Percentiles rank a stretch among this genome's conserved stretches.
Conservation (phyloP, 2,797 vertebrate genomes). For the Pithecia hirsuta region DNA sequence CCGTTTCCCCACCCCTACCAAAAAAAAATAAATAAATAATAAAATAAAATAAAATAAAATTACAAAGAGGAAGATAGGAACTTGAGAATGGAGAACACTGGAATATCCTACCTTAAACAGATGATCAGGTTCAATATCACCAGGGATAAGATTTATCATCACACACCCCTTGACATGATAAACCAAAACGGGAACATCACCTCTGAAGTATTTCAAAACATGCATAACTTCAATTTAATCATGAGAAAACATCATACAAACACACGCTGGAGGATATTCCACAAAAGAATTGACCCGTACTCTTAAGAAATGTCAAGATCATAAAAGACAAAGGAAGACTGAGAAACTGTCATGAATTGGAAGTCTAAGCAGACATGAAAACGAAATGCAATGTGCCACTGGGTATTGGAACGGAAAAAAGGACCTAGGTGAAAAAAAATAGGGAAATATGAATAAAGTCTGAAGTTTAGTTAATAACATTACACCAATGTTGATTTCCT, state of each 20-base stretch:
- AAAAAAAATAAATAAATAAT: too few relatives aligned
- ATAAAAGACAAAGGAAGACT: background rate
- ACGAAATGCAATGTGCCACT: background rate
- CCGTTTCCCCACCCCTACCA: too few relatives aligned
- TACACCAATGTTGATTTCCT: background rate
- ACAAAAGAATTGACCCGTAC: background rate
- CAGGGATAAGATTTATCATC: background rate
- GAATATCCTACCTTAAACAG: background rate
- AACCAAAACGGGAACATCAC: background rate
- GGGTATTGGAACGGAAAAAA: background rate
- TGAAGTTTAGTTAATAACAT: background rate
- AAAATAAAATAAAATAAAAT: background rate
- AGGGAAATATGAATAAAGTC: background rate
- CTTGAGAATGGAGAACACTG: background rate
- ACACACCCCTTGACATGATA: background rate
- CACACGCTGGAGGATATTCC: background rate
- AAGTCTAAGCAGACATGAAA: background rate
- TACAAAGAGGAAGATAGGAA: background rate
- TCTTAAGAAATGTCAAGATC: background rate
- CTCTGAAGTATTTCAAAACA: background rate
- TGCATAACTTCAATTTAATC: background rate
- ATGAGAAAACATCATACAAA: background rate
- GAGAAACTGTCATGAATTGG: background rate
- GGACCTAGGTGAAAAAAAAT: background rate
- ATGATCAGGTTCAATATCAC: background rate